Evolutionary conservation across 2,888 invertebrate genomes (phyloP), one percentile per base, ranked within the genome.

Genomic region (Beris chalybata): DNA sequence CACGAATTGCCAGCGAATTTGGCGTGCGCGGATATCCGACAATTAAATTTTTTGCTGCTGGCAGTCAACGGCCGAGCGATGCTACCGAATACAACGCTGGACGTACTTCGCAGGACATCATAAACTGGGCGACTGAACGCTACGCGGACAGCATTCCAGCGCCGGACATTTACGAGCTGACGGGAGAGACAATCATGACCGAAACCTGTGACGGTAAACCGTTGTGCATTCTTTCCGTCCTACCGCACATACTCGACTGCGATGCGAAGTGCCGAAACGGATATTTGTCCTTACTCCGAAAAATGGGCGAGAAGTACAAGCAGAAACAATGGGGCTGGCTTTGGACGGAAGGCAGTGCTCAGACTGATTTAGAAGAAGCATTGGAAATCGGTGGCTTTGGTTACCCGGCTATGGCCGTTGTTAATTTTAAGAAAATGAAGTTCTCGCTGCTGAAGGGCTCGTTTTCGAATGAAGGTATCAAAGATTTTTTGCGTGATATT

Each of bases 301-400:
- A 84, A 0, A 85, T 95, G 70, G 94, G 91, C 0, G 95, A 95
- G 67, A 94, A 95, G 78, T 97, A 90, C 83, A 97, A 97, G 83
- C 90, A 90, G 81, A 94, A 95, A 80, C 86, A 89, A 83, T 97
- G 97, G 97, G 96, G 96, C 86, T 98, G 97, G 97, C 83, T 93
- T 11, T 99, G 99, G 99, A 82, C 93, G 2, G 97, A 98, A 79
- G 97, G 95, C 48, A 92, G 89, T 7, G 85, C 90, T 2, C 97
- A 99, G 79, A 78, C 84, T 0, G 86, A 89, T 0, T 78, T 99
- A 13, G 99, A 99, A 79, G 89, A 89, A 70, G 87, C 94, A 0
- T 80, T 99, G 43, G 98, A 96, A 77, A 91, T 99, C 72, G 99
- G 99, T 70, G 99, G 89, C 5, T 99, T 99, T 81, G 99, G 99